These are phyloP conservation scores for Heliconius erato DNA, from an alignment of 2,888 invertebrate species.

Conservation along the genomic window DNA sequence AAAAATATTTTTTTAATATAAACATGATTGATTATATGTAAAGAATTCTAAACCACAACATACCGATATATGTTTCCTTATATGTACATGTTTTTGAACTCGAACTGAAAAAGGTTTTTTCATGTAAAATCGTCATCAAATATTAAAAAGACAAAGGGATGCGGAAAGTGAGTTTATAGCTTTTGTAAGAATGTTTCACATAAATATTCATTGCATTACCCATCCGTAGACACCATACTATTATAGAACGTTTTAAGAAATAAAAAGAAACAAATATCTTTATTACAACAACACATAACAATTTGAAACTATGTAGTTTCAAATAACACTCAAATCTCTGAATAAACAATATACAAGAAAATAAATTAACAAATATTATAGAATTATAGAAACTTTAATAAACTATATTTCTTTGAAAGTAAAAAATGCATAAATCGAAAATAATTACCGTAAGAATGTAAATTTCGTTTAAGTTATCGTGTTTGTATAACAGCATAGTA, in stretches of 20 bases:
- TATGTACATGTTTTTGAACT: background rate
- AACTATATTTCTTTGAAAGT: too few species aligned
- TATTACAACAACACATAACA: background rate
- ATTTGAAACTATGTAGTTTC: background rate
- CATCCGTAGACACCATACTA: constrained; percentile 27
- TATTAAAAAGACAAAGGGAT: constrained; percentile 43
- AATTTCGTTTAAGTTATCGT: background rate
- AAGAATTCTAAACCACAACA: too few species aligned
- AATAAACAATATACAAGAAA: too few species aligned
- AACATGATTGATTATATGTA: too few species aligned
- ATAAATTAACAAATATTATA: too few species aligned
- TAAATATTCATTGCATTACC: constrained; percentile 44
- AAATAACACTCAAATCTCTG: background rate
- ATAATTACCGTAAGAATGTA: background rate
- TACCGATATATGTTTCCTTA: too few species aligned
- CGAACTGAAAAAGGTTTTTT: constrained; percentile 5
- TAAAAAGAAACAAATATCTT: background rate
- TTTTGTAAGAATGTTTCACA: constrained; percentile 32
- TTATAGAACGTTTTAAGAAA: constrained; percentile 11
- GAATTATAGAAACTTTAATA: too few species aligned
- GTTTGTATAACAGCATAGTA: background rate
- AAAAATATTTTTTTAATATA: too few species aligned
- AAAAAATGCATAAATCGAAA: background rate
- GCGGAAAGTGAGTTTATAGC: constrained; percentile 15
- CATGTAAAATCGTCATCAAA: constrained; percentile 33